Percentiles rank a stretch among this genome's conserved stretches.
Evolutionary conservation across 2,113 vertebrate species (phyloP).

Genomic region (Etia nguti): DNA sequence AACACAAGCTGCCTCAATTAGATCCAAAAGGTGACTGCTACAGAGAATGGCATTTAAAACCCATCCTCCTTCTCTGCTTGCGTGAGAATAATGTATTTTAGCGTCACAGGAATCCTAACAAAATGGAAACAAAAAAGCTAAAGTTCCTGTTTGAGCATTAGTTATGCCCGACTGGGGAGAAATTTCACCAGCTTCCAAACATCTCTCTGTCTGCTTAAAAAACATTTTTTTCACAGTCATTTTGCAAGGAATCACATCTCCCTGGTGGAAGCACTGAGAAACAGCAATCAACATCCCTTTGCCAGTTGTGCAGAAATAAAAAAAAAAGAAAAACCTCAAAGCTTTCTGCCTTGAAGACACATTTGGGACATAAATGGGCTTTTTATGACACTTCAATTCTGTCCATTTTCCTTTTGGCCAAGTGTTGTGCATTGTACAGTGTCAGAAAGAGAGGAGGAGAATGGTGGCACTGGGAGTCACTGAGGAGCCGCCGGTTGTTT

Average conservation of each 20-base stretch:
- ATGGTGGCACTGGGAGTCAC: constrained; percentile 22
- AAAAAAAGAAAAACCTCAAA: constrained; percentile 4
- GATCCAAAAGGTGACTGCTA: constrained; percentile 34
- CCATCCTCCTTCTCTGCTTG: neutral
- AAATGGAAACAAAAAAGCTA: constrained; percentile 12
- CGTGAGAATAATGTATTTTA: constrained; percentile 11
- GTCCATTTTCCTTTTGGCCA: constrained; percentile 36
- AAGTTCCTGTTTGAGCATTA: constrained; percentile 16
- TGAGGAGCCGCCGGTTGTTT: constrained; percentile 47
- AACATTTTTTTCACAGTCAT: constrained; percentile 13
- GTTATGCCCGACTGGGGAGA: constrained; percentile 40
- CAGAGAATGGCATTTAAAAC: constrained; percentile 33
- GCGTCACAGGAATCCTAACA: constrained; percentile 4
- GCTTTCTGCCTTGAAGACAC: constrained; percentile 51
- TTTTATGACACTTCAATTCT: constrained; percentile 66
- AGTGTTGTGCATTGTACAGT: constrained; percentile 27
- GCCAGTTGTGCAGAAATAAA: constrained; percentile 4
- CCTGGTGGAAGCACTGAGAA: constrained; percentile 23
- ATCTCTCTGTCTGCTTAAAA: constrained; percentile 36
- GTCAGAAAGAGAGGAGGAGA: constrained; percentile 24
- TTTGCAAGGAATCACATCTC: constrained; percentile 18
- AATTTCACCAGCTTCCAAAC: constrained; percentile 30
- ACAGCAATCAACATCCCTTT: constrained; percentile 28
- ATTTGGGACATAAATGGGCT: constrained; percentile 55
- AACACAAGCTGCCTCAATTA: constrained; percentile 26